Evolutionary conservation across 2,797 vertebrate genomes (phyloP).

Genomic region (Sorex maritimensis): DNA sequence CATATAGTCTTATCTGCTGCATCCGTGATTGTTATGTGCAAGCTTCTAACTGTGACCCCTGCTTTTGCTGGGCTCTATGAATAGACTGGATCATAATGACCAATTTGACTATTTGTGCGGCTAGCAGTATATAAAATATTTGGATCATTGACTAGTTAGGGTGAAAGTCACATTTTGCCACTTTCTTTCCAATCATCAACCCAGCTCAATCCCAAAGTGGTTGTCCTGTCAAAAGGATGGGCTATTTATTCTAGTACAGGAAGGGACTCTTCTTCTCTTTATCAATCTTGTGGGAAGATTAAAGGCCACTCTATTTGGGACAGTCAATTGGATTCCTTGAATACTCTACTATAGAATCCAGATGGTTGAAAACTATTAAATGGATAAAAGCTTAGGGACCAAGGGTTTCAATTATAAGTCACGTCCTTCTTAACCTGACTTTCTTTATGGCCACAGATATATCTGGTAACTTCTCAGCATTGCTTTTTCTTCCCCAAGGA

Average conservation of each 20-base stretch:
- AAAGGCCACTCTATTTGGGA: conserved; percentile 74
- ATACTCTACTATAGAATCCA: conserved; percentile 71
- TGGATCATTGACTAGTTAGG: conserved; percentile 46
- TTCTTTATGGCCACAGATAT: conserved; percentile 34
- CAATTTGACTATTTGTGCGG: neutral
- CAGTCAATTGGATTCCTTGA: conserved; percentile 74
- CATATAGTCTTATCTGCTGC: neutral
- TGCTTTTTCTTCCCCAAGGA: conserved; percentile 52
- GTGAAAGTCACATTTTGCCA: conserved; percentile 67
- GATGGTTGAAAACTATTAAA: conserved; percentile 74
- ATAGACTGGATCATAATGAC: neutral
- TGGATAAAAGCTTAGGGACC: conserved; percentile 76
- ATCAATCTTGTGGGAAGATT: conserved; percentile 75
- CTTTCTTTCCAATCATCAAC: conserved; percentile 61
- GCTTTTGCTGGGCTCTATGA: neutral
- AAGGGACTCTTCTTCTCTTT: conserved; percentile 57
- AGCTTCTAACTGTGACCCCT: neutral
- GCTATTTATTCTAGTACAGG: conserved; percentile 55
- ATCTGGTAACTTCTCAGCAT: conserved; percentile 60
- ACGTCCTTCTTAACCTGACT: conserved; percentile 64
- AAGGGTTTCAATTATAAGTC: conserved; percentile 72
- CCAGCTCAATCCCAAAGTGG: conserved; percentile 43
- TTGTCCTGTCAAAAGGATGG: conserved; percentile 64
- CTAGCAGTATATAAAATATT: conserved; percentile 48
- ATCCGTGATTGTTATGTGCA: neutral